These are phyloP conservation scores for Hippopotamus amphibius DNA, from an alignment of 2,113 vertebrate species.

Conservation along the genomic window DNA sequence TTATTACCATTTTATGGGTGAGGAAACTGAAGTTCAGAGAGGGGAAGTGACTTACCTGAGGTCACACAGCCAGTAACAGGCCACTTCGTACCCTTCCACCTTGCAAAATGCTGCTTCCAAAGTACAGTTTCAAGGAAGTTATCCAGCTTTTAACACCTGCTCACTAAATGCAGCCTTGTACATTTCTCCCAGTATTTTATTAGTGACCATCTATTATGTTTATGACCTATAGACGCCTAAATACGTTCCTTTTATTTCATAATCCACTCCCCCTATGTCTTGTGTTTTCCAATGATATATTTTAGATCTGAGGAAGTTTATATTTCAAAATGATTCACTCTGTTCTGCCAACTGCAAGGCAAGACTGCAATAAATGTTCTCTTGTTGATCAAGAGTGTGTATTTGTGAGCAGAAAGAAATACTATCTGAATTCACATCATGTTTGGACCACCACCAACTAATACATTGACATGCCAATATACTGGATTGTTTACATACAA, in stretches of 20 bases:
- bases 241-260: conserved; percentile 82
- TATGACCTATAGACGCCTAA: conserved; percentile 82
- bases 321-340: conserved; percentile 87
- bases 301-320: conserved; percentile 85
- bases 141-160: conserved; percentile 79
- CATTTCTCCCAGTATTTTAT: conserved; percentile 80
- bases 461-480: conserved; percentile 83
- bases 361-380: conserved; percentile 85
- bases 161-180: conserved; percentile 68
- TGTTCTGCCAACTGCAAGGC: conserved; percentile 82
- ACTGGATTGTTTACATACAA: conserved; percentile 80
- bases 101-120: neutral
- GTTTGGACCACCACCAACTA: conserved; percentile 82
- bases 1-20: neutral
- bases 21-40: neutral
- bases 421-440: conserved; percentile 82
- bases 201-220: conserved; percentile 79
- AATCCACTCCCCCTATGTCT: conserved; percentile 81
- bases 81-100: neutral
- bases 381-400: conserved; percentile 81
- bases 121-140: conserved; percentile 73
- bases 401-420: conserved; percentile 84
- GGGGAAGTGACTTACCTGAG: neutral
- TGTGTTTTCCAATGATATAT: conserved; percentile 85
- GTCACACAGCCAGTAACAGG: neutral